These are phyloP conservation scores for Zosterops lateralis DNA, from an alignment of 2,113 vertebrate genomes.

Conservation along the genomic window DNA sequence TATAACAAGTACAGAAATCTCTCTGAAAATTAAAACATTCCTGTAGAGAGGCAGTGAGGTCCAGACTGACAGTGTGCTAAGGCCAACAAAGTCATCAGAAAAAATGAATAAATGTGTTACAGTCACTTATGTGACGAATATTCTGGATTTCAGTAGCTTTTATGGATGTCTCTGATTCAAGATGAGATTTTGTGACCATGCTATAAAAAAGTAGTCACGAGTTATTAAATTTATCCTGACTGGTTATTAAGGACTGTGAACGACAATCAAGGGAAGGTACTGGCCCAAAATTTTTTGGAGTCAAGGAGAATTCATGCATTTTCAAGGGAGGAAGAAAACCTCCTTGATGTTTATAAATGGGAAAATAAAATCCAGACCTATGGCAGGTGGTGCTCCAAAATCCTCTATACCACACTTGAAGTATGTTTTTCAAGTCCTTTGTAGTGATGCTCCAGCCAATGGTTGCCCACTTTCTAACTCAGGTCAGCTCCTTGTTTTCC, in stretches of 20 bases:
- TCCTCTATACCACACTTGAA: background rate
- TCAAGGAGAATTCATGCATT: background rate
- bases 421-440: background rate
- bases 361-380: background rate
- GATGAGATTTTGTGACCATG: background rate
- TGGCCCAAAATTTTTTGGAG: background rate
- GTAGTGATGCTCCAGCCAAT: background rate
- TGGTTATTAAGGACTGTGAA: background rate
- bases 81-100: background rate
- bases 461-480: background rate
- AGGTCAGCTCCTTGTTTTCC: background rate
- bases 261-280: background rate
- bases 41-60: background rate
- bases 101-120: background rate
- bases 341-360: background rate
- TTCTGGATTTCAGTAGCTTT: background rate
- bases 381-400: background rate
- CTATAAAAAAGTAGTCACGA: background rate
- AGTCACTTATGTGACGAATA: background rate
- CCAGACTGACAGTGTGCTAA: background rate
- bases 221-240: background rate
- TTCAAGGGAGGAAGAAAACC: background rate
- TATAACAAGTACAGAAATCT: background rate
- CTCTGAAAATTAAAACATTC: background rate
- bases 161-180: background rate